These are phyloP conservation scores for Sarcophaga caerulescens DNA, from an alignment of 2,888 invertebrate species.

Conservation along the genomic window DNA sequence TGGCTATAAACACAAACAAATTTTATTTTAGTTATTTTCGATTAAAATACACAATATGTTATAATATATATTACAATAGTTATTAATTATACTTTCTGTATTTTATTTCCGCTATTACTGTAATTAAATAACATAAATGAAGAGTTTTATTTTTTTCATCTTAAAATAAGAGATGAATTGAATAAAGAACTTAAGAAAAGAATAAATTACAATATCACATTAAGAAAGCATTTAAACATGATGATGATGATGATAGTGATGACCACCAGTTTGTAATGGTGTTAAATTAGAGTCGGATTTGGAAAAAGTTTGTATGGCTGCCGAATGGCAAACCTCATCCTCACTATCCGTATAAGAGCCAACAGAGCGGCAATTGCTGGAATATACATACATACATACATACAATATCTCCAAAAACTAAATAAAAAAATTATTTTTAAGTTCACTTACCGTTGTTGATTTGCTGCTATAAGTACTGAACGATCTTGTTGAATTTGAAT, in stretches of 20 bases:
- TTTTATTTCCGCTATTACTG: constrained; percentile 20
- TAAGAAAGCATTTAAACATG: constrained; percentile 58
- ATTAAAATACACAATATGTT: constrained; percentile 56
- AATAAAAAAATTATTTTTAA: background rate
- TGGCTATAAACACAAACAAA: constrained; percentile 64
- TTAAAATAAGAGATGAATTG: constrained; percentile 14
- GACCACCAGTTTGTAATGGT: constrained; percentile 60
- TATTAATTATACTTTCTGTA: constrained; percentile 27
- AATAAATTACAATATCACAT: constrained; percentile 61
- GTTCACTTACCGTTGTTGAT: constrained; percentile 53
- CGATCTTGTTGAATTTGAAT: constrained; percentile 53
- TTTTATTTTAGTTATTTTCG: constrained; percentile 48
- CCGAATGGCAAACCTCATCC: constrained; percentile 70
- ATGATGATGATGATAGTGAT: constrained; percentile 22
- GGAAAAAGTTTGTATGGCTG: constrained; percentile 74
- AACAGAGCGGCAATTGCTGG: constrained; percentile 77
- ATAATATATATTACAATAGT: constrained; percentile 53
- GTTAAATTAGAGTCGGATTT: constrained; percentile 77
- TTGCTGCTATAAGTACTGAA: constrained; percentile 49
- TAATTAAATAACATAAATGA: constrained; percentile 50
- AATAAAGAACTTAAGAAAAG: constrained; percentile 41
- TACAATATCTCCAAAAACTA: background rate
- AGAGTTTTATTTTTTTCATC: constrained; percentile 27
- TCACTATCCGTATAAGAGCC: constrained; percentile 79
- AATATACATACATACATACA: constrained; percentile 43